Conservation (phyloP, 2,113 vertebrate species). For the Taxidea taxus region DNA sequence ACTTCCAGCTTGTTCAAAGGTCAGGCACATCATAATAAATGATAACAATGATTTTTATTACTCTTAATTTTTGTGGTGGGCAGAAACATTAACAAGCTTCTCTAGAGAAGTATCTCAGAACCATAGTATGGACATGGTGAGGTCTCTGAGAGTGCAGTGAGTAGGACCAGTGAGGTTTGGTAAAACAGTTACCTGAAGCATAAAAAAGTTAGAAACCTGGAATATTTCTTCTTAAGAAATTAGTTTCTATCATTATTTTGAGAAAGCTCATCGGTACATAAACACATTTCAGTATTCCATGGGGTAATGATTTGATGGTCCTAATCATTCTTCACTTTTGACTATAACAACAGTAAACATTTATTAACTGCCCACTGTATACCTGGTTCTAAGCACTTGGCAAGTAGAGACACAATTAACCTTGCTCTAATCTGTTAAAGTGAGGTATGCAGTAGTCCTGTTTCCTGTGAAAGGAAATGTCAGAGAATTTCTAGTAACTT, state of each 20-base stretch:
- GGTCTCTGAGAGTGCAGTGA: neutral
- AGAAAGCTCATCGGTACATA: neutral
- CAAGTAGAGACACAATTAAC: neutral
- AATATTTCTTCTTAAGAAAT: neutral
- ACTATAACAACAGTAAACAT: neutral
- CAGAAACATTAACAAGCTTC: slow-evolving; percentile 18
- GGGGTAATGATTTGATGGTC: neutral
- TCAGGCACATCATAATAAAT: neutral
- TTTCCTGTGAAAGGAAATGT: neutral
- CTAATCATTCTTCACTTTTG: neutral
- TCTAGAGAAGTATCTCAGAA: slow-evolving; percentile 71
- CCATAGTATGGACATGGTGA: slow-evolving; percentile 26
- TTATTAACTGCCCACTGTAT: neutral
- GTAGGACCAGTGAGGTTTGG: neutral
- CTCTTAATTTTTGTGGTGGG: neutral
- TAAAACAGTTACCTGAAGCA: neutral
- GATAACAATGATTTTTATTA: neutral
- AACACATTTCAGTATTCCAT: neutral
- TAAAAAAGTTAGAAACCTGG: neutral
- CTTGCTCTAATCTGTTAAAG: neutral
- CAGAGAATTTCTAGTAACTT: neutral
- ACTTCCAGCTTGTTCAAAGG: neutral
- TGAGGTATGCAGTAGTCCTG: neutral
- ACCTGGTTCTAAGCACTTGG: neutral
- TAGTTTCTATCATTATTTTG: neutral